phyloP scores from a whole-genome alignment of 92 coral and sea anemone species.

The Epizoanthus rinbou region DNA sequence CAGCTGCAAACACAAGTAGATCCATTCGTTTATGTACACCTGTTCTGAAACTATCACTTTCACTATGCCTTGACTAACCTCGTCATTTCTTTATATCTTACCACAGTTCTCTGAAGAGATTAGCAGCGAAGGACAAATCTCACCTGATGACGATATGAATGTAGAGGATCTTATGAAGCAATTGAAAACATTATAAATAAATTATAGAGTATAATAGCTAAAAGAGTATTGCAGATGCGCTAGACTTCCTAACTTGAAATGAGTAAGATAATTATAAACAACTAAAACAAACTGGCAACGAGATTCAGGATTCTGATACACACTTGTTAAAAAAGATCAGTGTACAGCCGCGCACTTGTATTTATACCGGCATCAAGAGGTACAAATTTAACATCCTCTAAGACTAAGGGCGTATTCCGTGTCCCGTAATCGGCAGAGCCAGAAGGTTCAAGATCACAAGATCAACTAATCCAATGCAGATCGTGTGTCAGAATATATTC shows the following conservation, averaged over 20 bases:
- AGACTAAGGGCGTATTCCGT: too few relatives aligned
- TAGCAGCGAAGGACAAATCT: slow-evolving; percentile 99
- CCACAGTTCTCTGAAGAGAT: slow-evolving; percentile 93
- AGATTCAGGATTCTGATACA: not conserved
- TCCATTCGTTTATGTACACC: too few relatives aligned
- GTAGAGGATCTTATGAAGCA: slow-evolving; percentile 98
- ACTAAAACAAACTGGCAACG: not conserved
- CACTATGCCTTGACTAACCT: not conserved
- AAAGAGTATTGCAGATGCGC: not conserved
- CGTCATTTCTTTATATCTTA: slow-evolving; percentile 25
- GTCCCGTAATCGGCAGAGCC: too few relatives aligned
- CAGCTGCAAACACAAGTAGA: too few relatives aligned
- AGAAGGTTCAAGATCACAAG: too few relatives aligned
- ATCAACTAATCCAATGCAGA: too few relatives aligned
- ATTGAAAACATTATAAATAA: slow-evolving; percentile 72
- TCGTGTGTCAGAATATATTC: too few relatives aligned
- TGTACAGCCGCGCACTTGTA: too few relatives aligned
- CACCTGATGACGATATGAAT: slow-evolving; percentile 89
- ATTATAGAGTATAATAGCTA: not conserved
- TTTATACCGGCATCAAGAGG: too few relatives aligned
- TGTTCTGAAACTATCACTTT: too few relatives aligned
- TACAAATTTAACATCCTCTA: too few relatives aligned
- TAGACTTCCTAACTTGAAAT: not conserved
- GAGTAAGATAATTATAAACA: slow-evolving; percentile 1
- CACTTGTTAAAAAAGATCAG: too few relatives aligned